Conservation (phyloP, 2,113 vertebrate genomes). For the Columba livia region DNA sequence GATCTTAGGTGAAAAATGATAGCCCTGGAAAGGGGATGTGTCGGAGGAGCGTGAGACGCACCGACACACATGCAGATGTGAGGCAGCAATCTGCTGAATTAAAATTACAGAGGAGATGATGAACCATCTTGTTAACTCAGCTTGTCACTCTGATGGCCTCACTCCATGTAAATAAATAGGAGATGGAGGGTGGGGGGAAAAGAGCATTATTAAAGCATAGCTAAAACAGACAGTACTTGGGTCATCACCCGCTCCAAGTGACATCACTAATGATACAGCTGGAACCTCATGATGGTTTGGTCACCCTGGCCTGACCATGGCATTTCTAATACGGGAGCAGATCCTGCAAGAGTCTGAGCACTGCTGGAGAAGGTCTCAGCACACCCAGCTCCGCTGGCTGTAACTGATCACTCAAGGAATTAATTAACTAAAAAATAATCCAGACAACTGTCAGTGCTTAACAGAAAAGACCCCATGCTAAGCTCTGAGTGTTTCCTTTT, state of each 20-base stretch:
- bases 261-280: not conserved
- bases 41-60: constrained; percentile 2
- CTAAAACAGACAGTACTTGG: not conserved
- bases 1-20: constrained; percentile 64
- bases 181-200: not conserved
- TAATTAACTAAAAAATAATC: too few relatives aligned
- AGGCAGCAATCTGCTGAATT: constrained; percentile 50
- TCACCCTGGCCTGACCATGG: not conserved
- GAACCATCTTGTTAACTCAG: constrained; percentile 2
- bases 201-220: not conserved
- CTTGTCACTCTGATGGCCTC: constrained; percentile 40
- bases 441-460: not conserved
- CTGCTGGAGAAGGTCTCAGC: not conserved
- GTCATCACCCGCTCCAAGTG: rapidly evolving
- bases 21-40: constrained; percentile 57
- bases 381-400: not conserved
- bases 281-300: not conserved
- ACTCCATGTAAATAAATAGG: constrained; percentile 42
- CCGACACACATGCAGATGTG: not conserved
- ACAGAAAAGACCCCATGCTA: not conserved
- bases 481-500: not conserved
- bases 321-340: not conserved
- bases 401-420: not conserved
- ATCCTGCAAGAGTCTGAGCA: not conserved
- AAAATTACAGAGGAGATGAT: constrained; percentile 61